Percentiles rank a stretch among this genome's conserved stretches.
Evolutionary conservation across 2,888 invertebrate species (phyloP).

Genomic region (Panorpa germanica): DNA sequence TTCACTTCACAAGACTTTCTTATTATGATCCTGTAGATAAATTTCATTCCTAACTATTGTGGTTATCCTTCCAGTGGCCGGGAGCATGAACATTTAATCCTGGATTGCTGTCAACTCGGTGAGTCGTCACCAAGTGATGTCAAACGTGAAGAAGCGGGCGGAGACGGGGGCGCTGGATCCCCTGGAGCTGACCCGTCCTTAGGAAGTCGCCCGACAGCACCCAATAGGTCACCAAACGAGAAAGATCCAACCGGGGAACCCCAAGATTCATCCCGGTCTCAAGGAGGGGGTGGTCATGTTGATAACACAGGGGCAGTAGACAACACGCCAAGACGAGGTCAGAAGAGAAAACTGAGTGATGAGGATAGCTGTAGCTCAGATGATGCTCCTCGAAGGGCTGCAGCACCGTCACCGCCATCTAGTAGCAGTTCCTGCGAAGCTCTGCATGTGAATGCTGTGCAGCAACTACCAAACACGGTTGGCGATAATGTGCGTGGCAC

Average conservation of each 20-base stretch:
- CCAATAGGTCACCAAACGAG: constrained; percentile 23
- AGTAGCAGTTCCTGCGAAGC: constrained; percentile 17
- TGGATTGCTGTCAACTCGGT: constrained; percentile 88
- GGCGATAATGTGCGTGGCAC: constrained; percentile 23
- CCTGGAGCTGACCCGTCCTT: constrained; percentile 57
- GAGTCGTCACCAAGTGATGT: constrained; percentile 57
- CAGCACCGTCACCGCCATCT: constrained; percentile 23
- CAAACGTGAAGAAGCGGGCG: constrained; percentile 64
- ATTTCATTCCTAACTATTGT: constrained; percentile 8
- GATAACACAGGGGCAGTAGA: constrained; percentile 1
- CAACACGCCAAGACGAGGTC: constrained; percentile 25
- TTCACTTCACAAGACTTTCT: constrained; percentile 5
- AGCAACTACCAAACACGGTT: constrained; percentile 17
- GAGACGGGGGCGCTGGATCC: constrained; percentile 76
- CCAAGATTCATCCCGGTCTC: constrained; percentile 14
- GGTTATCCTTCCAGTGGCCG: constrained; percentile 17
- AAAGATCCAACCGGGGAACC: constrained; percentile 16
- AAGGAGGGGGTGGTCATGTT: constrained; percentile 10
- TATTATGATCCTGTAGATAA: constrained; percentile 1
- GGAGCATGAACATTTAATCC: constrained; percentile 76
- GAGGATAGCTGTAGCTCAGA: constrained; percentile 29
- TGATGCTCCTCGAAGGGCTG: constrained; percentile 25
- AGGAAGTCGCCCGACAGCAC: constrained; percentile 22
- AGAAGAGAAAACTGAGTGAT: constrained; percentile 37
- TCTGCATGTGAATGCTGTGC: constrained; percentile 12